A percentile compares a stretch with the other conserved stretches of the same genome.
phyloP scores from a whole-genome alignment of 2,797 vertebrate genomes.

The Crenuchus spilurus region DNA sequence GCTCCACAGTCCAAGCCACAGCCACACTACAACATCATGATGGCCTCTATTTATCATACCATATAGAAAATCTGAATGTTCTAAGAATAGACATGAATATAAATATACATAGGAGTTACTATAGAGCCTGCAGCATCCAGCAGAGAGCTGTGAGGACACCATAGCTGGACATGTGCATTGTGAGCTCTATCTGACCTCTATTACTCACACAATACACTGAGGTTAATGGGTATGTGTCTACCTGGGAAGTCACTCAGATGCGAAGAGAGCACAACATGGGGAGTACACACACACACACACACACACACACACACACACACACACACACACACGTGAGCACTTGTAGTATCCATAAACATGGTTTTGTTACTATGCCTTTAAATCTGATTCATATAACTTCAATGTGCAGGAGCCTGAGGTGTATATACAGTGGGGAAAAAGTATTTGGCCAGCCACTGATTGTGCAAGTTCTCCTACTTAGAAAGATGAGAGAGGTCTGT shows the following conservation, averaged over 20 bases:
- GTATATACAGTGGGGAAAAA: too few relatives aligned
- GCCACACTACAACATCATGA: neutral
- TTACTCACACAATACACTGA: constrained; percentile 40
- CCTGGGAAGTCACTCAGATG: constrained; percentile 29
- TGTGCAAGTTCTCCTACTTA: too few relatives aligned
- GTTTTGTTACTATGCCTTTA: neutral
- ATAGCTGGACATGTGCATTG: neutral
- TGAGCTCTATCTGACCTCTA: constrained; percentile 16
- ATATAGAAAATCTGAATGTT: neutral
- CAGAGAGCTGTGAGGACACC: neutral
- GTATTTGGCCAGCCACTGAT: too few relatives aligned
- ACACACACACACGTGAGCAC: constrained; percentile 27
- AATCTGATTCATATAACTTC: neutral
- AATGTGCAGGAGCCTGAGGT: neutral
- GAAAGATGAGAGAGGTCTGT: too few relatives aligned
- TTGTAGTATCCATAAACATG: neutral
- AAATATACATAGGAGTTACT: neutral
- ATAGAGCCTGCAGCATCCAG: neutral
- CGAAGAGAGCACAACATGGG: constrained; percentile 22
- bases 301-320: constrained; percentile 33
- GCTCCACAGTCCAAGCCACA: neutral
- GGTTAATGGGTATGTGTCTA: constrained; percentile 44
- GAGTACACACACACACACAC: constrained; percentile 27
- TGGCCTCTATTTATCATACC: neutral
- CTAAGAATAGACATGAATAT: neutral